Percentiles rank a stretch among this genome's conserved stretches.
These are phyloP conservation scores for Trachymyrmex septentrionalis DNA, from an alignment of 1,140 invertebrate genomes.

Conservation along the genomic window DNA sequence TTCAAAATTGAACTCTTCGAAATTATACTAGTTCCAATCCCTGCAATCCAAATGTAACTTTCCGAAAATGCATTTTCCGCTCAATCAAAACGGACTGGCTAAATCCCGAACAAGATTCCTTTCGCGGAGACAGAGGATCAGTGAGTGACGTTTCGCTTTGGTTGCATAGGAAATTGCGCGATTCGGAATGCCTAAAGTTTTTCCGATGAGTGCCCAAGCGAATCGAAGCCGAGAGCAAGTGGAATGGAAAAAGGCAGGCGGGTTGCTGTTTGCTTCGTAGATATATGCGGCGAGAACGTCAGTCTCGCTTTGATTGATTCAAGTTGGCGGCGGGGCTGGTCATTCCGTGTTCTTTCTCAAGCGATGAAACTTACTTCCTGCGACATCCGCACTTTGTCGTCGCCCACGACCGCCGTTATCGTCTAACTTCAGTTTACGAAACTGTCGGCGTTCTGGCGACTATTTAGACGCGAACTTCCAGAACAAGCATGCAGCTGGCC, in stretches of 20 bases:
- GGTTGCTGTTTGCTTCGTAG: not conserved
- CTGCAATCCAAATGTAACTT: not conserved
- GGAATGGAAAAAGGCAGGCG: constrained; percentile 9
- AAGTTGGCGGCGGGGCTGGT: constrained; percentile 12
- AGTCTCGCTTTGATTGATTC: constrained; percentile 54
- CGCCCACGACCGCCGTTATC: constrained; percentile 60
- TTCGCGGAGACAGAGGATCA: constrained; percentile 25
- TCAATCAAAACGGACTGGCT: constrained; percentile 31
- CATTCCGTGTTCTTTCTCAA: constrained; percentile 57
- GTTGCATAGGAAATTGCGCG: constrained; percentile 38
- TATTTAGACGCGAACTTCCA: constrained; percentile 78
- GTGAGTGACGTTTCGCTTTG: constrained; percentile 37
- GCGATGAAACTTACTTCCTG: constrained; percentile 55
- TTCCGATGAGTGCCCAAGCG: not conserved
- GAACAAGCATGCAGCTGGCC: constrained; percentile 74
- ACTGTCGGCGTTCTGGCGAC: constrained; percentile 66
- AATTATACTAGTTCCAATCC: constrained; percentile 38
- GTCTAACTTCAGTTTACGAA: constrained; percentile 70
- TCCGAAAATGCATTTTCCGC: constrained; percentile 39
- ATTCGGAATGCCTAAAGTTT: constrained; percentile 44
- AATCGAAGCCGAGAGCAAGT: constrained; percentile 7
- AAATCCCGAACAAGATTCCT: constrained; percentile 52
- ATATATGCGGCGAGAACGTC: not conserved
- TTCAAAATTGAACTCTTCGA: constrained; percentile 49
- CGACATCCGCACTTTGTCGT: constrained; percentile 48